Percentiles rank a stretch among this genome's conserved stretches.
Conservation (phyloP, 2,797 vertebrate species). For the Oreochromis mossambicus region DNA sequence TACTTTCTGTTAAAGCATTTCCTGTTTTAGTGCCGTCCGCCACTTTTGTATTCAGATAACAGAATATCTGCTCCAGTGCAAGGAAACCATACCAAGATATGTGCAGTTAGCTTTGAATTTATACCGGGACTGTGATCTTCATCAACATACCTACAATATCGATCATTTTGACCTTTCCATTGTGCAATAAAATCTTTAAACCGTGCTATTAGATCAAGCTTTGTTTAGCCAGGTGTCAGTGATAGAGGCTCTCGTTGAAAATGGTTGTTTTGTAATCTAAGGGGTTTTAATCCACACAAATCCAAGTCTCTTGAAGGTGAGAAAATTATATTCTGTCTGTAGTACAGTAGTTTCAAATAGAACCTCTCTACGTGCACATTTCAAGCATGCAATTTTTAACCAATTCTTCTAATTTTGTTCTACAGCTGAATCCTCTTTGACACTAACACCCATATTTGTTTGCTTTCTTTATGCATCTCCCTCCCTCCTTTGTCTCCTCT, state of each 20-base stretch:
- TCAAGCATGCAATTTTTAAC: background rate
- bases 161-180: background rate
- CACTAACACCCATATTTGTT: background rate
- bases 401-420: background rate
- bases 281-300: background rate
- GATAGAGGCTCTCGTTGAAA: background rate
- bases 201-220: background rate
- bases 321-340: background rate
- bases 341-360: background rate
- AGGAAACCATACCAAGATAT: background rate
- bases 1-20: background rate
- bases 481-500: conserved; percentile 5
- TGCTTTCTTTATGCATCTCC: background rate
- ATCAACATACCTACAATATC: background rate
- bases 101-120: background rate
- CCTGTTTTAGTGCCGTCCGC: background rate
- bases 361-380: background rate
- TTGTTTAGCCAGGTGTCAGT: background rate
- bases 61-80: background rate
- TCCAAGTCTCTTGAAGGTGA: background rate
- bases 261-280: background rate
- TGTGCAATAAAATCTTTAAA: background rate
- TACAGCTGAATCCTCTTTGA: background rate
- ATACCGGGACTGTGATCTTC: background rate
- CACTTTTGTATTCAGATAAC: background rate